These are phyloP conservation scores for Datnioides undecimradiatus DNA, from an alignment of 2,113 vertebrate genomes.

Conservation along the genomic window DNA sequence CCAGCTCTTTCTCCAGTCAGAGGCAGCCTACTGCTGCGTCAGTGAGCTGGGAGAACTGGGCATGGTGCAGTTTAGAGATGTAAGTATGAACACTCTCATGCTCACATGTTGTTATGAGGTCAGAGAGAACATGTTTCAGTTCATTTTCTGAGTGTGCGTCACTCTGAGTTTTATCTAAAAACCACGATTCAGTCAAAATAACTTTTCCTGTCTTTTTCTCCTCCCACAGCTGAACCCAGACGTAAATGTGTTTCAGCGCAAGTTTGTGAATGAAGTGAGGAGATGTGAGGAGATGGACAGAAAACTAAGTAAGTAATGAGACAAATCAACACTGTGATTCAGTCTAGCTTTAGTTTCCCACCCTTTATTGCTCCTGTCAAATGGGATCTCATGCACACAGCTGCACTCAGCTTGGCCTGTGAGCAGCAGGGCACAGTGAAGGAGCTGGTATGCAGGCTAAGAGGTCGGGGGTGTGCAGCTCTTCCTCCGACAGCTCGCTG, in stretches of 20 bases:
- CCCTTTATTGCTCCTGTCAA: not conserved
- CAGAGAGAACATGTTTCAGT: not conserved
- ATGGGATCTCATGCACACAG: too few species aligned
- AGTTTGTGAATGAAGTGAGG: constrained; percentile 96
- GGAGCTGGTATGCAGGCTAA: too few species aligned
- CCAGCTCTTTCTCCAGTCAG: constrained; percentile 95
- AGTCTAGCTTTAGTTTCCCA: not conserved
- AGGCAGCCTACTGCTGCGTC: constrained; percentile 96
- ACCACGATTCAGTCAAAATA: not conserved
- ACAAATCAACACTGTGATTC: not conserved
- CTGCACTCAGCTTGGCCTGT: too few species aligned
- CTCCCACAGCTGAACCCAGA: constrained; percentile 91
- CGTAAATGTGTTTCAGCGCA: constrained; percentile 96
- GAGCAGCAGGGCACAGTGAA: too few species aligned
- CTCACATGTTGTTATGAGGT: too few species aligned
- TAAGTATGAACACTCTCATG: constrained; percentile 78
- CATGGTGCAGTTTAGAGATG: constrained; percentile 96
- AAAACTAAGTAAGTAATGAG: constrained; percentile 88
- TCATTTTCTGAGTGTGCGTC: not conserved
- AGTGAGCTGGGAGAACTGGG: constrained; percentile 96
- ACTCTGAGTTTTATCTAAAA: not conserved
- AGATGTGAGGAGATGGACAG: constrained; percentile 97
- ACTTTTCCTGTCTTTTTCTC: not conserved
- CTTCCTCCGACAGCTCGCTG: too few species aligned
- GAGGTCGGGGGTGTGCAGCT: too few species aligned